phyloP scores from a whole-genome alignment of 1,140 invertebrate genomes.

The Ruditapes philippinarum region DNA sequence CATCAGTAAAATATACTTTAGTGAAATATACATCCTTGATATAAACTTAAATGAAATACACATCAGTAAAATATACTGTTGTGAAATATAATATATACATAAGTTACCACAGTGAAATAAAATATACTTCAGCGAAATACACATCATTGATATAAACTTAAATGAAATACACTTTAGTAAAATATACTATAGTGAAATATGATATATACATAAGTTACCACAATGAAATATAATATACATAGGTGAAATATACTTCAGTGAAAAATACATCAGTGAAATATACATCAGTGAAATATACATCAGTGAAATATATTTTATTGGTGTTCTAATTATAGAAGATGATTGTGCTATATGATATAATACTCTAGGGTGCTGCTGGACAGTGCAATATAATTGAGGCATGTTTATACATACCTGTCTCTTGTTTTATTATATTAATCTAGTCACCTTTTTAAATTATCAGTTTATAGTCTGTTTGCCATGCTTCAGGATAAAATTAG shows the following conservation, averaged over 20 bases:
- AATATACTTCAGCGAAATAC: background rate
- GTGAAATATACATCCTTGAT: background rate
- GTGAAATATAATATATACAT: background rate
- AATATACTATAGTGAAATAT: background rate
- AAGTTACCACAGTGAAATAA: background rate
- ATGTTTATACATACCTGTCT: background rate
- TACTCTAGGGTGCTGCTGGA: background rate
- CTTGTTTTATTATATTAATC: background rate
- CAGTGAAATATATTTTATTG: too few species aligned
- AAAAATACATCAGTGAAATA: background rate
- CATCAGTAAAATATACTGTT: background rate
- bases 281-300: background rate
- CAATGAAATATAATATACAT: background rate
- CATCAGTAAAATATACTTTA: too few species aligned
- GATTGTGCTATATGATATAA: too few species aligned
- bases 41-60: background rate
- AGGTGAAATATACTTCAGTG: too few species aligned
- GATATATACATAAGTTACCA: background rate
- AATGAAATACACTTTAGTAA: background rate
- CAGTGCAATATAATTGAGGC: slow-evolving; percentile 18
- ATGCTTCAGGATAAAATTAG: too few species aligned
- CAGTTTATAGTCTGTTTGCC: too few species aligned
- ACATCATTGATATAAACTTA: background rate
- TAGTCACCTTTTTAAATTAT: background rate
- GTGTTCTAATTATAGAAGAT: too few species aligned